Conservation (phyloP, 2,113 vertebrate genomes). For the Eonycteris spelaea region DNA sequence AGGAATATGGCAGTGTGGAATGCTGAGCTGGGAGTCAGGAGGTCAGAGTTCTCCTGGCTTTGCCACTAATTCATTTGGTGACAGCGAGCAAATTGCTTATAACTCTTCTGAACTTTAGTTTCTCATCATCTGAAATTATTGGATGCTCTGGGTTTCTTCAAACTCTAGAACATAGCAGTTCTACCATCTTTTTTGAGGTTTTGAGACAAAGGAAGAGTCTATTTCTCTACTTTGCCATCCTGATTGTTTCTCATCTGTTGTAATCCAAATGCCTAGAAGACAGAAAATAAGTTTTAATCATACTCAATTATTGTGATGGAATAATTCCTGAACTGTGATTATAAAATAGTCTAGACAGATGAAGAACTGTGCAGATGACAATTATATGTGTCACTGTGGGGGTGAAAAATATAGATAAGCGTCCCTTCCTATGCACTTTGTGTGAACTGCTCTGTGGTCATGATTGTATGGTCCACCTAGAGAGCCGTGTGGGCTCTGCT, state of each 20-base stretch:
- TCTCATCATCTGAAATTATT: neutral
- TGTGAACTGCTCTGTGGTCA: neutral
- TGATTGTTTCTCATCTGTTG: neutral
- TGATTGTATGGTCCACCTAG: neutral
- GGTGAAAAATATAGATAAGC: neutral
- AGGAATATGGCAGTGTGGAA: neutral
- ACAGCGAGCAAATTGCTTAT: neutral
- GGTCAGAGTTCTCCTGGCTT: neutral
- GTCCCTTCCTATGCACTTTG: neutral
- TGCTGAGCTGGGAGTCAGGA: neutral
- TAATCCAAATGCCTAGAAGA: neutral
- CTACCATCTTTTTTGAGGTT: neutral
- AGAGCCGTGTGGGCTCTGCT: neutral
- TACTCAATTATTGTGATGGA: neutral
- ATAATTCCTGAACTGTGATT: neutral
- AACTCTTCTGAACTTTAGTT: neutral
- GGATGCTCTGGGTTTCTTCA: neutral
- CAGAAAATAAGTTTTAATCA: slow-evolving; percentile 7
- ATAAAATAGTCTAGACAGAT: neutral
- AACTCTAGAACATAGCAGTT: neutral
- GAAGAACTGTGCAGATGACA: neutral
- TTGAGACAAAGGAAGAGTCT: neutral
- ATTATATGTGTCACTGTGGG: neutral
- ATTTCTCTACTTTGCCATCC: neutral
- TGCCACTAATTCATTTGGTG: neutral